Base-by-base conservation (phyloP, 2,888 invertebrate species). In the Podotricha telesiphe region DNA sequence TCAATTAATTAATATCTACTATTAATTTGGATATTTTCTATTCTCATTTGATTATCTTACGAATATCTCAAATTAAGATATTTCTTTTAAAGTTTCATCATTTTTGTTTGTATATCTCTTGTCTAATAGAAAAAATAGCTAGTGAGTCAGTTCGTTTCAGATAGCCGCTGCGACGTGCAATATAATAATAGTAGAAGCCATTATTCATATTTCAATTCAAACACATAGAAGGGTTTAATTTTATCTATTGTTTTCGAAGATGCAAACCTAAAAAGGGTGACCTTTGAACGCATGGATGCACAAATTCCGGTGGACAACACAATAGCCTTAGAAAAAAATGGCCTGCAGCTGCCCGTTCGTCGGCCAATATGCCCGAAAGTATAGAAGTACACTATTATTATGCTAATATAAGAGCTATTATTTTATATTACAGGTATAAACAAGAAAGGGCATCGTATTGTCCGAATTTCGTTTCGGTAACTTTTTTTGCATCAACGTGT, bases 321-420 rank as follows among this genome's bases (percentile, higher is more conserved):
- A 28, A 28, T 4, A 87, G 90, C 86, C 89, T 37, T 1, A 37
- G 75, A n/a, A 78, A 79, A 82, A 80, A 82, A 78, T 78, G 75
- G 78, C 79, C 80, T 72, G 88, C 91, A 91, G 92, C 92, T 91
- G 92, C 81, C 89, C 87, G 80, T 85, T 84, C 85, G 86, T 88
- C 86, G 85, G 86, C 87, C 87, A 83, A 86, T 28, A 86, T 82
- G 78, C 83, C 85, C 82, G 81, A 90, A 91, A 90, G 89, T 90
- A 90, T 90, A 89, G 86, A 85, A 77, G 74, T 77, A 76, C 77
- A 83, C 84, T 83, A 91, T 92, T 93, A 92, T 93, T 91, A 93
- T 93, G 93, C 85, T 82, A 93, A 93, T 92, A 79, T 75, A 67
- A 78, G 79, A 78, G 82, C 86, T 84, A 88, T 91, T 91, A 89